phyloP scores from a whole-genome alignment of 1,140 invertebrate genomes.

The Diabrotica virgifera region DNA sequence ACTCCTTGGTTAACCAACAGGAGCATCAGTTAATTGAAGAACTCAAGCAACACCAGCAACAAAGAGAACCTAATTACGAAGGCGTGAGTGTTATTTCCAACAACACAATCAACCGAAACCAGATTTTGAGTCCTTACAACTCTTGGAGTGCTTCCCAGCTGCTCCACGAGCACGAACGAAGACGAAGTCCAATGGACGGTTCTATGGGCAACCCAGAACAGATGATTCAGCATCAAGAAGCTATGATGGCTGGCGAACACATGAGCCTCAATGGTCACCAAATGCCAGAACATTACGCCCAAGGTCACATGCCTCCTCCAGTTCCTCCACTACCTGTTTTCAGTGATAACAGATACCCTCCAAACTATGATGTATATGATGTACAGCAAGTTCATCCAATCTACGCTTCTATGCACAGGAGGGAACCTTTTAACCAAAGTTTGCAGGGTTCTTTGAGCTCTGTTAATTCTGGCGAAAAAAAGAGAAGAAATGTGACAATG shows the following conservation, averaged over 20 bases:
- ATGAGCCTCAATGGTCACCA: conserved; percentile 45
- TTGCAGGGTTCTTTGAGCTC: conserved; percentile 56
- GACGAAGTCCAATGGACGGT: conserved; percentile 52
- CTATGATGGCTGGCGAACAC: conserved; percentile 38
- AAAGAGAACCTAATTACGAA: conserved; percentile 37
- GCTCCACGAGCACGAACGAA: conserved; percentile 58
- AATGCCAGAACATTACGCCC: conserved; percentile 41
- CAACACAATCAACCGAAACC: conserved; percentile 46
- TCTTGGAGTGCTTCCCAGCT: conserved; percentile 60
- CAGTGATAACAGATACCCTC: conserved; percentile 42
- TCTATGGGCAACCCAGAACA: conserved; percentile 46
- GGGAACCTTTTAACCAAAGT: conserved; percentile 52
- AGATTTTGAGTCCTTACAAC: conserved; percentile 54
- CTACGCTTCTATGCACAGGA: conserved; percentile 48
- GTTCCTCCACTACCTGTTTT: conserved; percentile 47
- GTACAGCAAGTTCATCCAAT: conserved; percentile 41
- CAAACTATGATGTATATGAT: conserved; percentile 48
- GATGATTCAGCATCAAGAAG: conserved; percentile 36
- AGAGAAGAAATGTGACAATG: conserved; percentile 58
- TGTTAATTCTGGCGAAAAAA: conserved; percentile 55
- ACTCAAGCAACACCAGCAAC: conserved; percentile 45
- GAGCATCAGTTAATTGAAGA: conserved; percentile 48
- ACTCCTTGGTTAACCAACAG: conserved; percentile 51
- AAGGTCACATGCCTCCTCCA: conserved; percentile 40
- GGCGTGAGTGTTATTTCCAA: conserved; percentile 48